These are phyloP conservation scores for Dipodomys ordii DNA, from an alignment of 2,113 vertebrate species.

Conservation along the genomic window DNA sequence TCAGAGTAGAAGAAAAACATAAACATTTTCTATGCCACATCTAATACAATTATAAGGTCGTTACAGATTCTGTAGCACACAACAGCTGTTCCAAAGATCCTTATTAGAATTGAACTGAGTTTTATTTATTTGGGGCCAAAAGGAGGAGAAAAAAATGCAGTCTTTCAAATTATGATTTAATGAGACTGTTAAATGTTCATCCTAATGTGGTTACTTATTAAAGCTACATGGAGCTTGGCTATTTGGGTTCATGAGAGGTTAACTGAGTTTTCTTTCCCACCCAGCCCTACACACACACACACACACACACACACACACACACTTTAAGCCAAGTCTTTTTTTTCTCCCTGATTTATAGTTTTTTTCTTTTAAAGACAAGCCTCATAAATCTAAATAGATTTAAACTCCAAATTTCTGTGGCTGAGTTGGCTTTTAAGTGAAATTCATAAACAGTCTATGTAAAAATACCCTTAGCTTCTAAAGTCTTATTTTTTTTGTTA, in stretches of 20 bases:
- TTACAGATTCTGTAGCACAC: conserved; percentile 75
- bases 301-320: not conserved
- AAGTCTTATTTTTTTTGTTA: conserved; percentile 34
- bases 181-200: conserved; percentile 77
- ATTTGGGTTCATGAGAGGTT: conserved; percentile 70
- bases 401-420: conserved; percentile 50
- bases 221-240: conserved; percentile 69
- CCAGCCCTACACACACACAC: not conserved
- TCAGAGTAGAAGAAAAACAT: conserved; percentile 76
- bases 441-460: conserved; percentile 19
- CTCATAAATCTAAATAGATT: conserved; percentile 22
- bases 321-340: conserved; percentile 7
- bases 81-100: conserved; percentile 69
- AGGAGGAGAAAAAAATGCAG: conserved; percentile 9
- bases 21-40: conserved; percentile 81
- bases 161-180: conserved; percentile 79
- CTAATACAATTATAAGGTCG: conserved; percentile 78
- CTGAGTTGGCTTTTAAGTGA: conserved; percentile 42
- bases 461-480: conserved; percentile 57
- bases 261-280: conserved; percentile 20
- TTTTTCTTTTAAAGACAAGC: conserved; percentile 48
- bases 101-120: conserved; percentile 79
- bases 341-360: not conserved
- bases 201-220: conserved; percentile 67
- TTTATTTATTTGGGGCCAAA: conserved; percentile 76